These are phyloP conservation scores for Ascidia mentula DNA, from an alignment of 23 tunicate species.

Conservation along the genomic window DNA sequence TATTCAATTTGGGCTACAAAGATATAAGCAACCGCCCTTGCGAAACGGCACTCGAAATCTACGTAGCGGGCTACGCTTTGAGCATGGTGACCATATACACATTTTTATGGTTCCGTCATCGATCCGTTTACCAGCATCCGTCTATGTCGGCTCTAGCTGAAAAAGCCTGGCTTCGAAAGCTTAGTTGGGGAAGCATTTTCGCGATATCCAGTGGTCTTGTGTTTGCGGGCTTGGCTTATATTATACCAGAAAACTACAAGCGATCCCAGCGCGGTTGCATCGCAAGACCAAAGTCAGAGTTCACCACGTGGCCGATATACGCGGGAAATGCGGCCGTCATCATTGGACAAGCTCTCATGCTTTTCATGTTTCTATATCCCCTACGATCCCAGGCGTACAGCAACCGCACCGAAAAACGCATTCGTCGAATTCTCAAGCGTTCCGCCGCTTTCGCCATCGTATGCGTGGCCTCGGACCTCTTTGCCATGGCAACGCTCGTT, in stretches of 20 bases:
- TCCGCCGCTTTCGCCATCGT: background rate
- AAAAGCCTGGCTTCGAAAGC: background rate
- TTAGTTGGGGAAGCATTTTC: background rate
- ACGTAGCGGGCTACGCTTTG: background rate
- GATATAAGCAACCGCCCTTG: background rate
- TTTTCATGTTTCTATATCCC: conserved; percentile 3
- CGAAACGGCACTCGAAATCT: background rate
- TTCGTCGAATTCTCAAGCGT: background rate
- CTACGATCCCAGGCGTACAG: background rate
- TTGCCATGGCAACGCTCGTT: background rate
- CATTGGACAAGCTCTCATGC: background rate
- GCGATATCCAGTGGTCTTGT: background rate
- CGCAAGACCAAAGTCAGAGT: background rate
- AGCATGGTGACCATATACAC: background rate
- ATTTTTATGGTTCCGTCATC: conserved; percentile 7
- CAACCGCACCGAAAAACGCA: background rate
- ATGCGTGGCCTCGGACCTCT: background rate
- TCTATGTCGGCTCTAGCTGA: background rate
- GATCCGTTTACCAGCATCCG: background rate
- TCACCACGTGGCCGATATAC: background rate
- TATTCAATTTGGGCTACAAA: background rate
- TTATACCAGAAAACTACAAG: background rate
- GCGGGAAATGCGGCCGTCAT: background rate
- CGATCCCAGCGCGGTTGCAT: background rate
- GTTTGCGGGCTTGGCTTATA: background rate